These are phyloP conservation scores for Jacana jacana DNA, from an alignment of 2,113 vertebrate genomes.

Conservation along the genomic window DNA sequence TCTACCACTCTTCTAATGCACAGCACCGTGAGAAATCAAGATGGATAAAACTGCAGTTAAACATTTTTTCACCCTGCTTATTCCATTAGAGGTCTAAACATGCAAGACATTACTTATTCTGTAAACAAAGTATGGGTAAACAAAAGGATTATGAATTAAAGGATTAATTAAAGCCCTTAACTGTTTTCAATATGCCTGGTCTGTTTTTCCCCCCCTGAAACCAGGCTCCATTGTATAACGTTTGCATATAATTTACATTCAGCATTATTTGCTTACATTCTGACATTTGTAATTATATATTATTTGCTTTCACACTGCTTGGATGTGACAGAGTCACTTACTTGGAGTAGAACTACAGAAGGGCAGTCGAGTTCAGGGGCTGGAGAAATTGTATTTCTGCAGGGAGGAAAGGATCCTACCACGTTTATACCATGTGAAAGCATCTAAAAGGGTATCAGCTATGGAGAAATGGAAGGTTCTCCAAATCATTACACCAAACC, in stretches of 20 bases:
- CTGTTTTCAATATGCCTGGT: slow-evolving; percentile 3
- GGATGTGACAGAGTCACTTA: neutral
- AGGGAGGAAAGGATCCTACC: neutral
- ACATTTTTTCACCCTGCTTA: neutral
- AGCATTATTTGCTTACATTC: neutral
- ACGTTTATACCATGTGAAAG: neutral
- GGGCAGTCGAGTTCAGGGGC: neutral
- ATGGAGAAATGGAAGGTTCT: neutral
- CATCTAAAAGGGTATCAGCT: neutral
- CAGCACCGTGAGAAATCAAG: neutral
- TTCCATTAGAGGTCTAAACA: neutral
- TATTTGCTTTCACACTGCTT: neutral
- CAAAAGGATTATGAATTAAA: slow-evolving; percentile 45
- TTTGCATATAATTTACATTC: slow-evolving; percentile 42
- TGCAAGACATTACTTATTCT: slow-evolving; percentile 9
- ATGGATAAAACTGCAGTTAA: neutral
- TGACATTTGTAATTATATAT: neutral
- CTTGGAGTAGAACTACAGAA: neutral
- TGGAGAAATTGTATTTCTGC: neutral
- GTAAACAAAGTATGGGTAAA: slow-evolving; percentile 47
- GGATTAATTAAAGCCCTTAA: slow-evolving; percentile 61
- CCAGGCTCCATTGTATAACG: neutral
- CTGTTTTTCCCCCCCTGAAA: neutral
- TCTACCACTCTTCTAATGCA: neutral
- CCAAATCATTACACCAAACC: neutral